Percentiles rank a stretch among this genome's conserved stretches.
These are phyloP conservation scores for Megalonaias nervosa DNA, from an alignment of 1,140 invertebrate genomes.

Conservation along the genomic window DNA sequence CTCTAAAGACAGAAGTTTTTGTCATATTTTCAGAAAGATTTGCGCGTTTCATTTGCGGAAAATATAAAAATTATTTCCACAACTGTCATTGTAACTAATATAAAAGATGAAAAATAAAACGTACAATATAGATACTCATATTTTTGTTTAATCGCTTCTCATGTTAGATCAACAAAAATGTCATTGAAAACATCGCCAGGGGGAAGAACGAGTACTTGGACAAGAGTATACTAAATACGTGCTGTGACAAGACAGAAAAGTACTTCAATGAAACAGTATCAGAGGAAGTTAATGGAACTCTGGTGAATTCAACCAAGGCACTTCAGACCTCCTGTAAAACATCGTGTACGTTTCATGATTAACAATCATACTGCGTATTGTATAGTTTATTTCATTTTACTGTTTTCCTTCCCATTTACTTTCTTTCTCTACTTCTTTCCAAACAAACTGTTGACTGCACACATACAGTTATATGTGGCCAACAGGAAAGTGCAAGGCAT, in stretches of 20 bases:
- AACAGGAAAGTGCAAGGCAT: neutral
- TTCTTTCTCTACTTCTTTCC: too few relatives aligned
- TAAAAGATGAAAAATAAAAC: neutral
- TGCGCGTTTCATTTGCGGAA: neutral
- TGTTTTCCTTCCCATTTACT: neutral
- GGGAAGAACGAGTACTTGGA: slow-evolving; percentile 23
- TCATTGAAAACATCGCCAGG: slow-evolving; percentile 32
- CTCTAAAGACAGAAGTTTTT: neutral
- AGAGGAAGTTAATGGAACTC: neutral
- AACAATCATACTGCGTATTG: neutral
- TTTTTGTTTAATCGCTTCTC: neutral
- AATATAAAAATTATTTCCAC: neutral
- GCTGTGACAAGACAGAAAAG: too few relatives aligned
- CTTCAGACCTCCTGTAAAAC: slow-evolving; percentile 1
- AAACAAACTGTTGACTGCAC: neutral
- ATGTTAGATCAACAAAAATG: slow-evolving; percentile 33
- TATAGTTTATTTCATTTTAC: neutral
- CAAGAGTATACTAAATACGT: slow-evolving; percentile 31
- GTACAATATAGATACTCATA: neutral
- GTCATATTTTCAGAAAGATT: neutral
- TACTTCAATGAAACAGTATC: neutral
- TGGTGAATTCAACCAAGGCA: neutral
- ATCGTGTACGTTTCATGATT: slow-evolving; percentile 7
- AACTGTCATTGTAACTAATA: neutral
- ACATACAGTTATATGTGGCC: neutral